Conservation (phyloP, 2,888 invertebrate species). For the Eristalis arbustorum region DNA sequence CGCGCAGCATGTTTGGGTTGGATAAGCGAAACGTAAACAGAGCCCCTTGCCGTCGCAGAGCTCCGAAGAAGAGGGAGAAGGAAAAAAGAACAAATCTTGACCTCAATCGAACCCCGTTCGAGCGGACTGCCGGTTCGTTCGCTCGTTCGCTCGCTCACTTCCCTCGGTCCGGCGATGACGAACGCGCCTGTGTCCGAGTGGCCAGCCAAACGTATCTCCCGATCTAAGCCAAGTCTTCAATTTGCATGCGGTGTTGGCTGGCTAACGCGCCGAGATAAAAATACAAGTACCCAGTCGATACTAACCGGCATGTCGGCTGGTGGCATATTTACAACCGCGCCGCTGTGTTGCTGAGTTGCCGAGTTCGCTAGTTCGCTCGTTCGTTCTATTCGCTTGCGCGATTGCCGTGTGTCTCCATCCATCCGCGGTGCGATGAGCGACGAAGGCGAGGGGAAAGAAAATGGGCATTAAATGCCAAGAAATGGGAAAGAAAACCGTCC, state of each 20-base stretch:
- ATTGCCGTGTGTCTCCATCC: slow-evolving; percentile 8
- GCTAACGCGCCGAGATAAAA: slow-evolving; percentile 31
- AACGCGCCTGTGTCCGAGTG: neutral
- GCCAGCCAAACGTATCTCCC: slow-evolving; percentile 28
- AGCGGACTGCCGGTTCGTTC: neutral
- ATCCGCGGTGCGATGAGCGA: slow-evolving; percentile 23
- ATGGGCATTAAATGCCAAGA: slow-evolving; percentile 25
- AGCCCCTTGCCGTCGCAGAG: neutral
- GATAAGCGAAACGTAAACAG: neutral
- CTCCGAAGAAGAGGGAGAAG: neutral
- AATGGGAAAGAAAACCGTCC: neutral
- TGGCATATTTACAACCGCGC: slow-evolving; percentile 38
- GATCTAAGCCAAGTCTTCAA: slow-evolving; percentile 27
- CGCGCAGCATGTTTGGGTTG: neutral
- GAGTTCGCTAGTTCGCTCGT: no score
- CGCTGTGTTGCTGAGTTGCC: no score
- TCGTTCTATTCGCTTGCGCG: neutral
- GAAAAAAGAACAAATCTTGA: neutral
- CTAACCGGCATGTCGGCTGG: slow-evolving; percentile 19
- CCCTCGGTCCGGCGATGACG: no score
- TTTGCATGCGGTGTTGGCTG: slow-evolving; percentile 36
- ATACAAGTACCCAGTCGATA: slow-evolving; percentile 42
- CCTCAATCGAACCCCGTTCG: neutral
- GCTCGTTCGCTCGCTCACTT: no score
- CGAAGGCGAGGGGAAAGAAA: neutral